Conservation (phyloP, 1,140 invertebrate genomes). For the Lordiphosa stackelbergi region DNA sequence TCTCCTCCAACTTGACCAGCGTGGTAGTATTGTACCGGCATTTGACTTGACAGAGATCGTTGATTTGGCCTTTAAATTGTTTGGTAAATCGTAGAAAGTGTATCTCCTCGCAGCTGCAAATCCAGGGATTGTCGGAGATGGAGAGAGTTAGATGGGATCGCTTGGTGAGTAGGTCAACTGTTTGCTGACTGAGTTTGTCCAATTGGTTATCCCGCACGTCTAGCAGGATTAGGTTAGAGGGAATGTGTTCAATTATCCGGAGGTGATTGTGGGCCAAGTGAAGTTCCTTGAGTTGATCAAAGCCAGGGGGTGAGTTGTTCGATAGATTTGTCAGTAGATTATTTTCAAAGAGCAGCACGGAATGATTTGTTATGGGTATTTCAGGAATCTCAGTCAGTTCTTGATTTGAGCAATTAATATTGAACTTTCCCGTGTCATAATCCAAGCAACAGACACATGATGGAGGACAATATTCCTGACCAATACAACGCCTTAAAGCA, state of each 20-base stretch:
- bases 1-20: not conserved
- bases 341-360: not conserved
- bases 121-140: not conserved
- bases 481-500: not conserved
- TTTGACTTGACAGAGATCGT: not conserved
- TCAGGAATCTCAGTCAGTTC: not conserved
- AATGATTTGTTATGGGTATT: not conserved
- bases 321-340: not conserved
- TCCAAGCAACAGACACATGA: not conserved
- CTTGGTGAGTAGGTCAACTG: not conserved
- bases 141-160: not conserved
- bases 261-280: not conserved
- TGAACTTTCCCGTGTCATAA: not conserved
- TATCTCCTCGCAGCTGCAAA: not conserved
- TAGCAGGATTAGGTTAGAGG: not conserved
- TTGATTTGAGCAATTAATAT: not conserved
- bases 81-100: not conserved
- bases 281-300: constrained; percentile 1
- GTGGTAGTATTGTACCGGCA: not conserved
- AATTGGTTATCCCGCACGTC: not conserved
- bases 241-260: not conserved
- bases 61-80: not conserved
- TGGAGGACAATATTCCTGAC: not conserved
- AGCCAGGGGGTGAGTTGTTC: not conserved
- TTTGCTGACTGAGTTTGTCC: not conserved